Evolutionary conservation across 2,888 invertebrate genomes (phyloP).

Genomic region (Axea sp.): DNA sequence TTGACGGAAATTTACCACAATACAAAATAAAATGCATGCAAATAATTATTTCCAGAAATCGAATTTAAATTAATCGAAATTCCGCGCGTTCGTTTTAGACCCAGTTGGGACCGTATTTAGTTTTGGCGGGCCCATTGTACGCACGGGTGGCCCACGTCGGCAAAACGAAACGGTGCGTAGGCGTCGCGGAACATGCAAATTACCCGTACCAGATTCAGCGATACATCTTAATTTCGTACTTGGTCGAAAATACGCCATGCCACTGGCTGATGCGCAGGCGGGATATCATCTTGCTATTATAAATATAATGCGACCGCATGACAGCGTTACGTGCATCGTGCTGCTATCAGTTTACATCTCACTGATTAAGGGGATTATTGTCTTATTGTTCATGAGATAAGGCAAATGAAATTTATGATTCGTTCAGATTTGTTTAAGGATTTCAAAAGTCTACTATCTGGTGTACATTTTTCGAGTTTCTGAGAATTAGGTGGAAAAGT

Average conservation of each 20-base stretch:
- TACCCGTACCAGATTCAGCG: slow-evolving; percentile 77
- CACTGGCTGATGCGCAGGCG: slow-evolving; percentile 57
- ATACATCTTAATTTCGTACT: slow-evolving; percentile 78
- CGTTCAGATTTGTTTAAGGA: too few relatives aligned
- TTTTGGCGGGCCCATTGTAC: slow-evolving; percentile 64
- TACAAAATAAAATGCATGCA: too few relatives aligned
- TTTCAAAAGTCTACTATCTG: too few relatives aligned
- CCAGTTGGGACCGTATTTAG: too few relatives aligned
- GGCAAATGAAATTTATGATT: slow-evolving; percentile 16
- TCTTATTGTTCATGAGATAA: slow-evolving; percentile 23
- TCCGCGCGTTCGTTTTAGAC: slow-evolving; percentile 31
- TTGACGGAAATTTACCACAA: too few relatives aligned
- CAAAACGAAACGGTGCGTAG: slow-evolving; percentile 73
- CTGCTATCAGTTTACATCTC: slow-evolving; percentile 46
- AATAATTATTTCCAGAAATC: too few relatives aligned
- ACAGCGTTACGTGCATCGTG: slow-evolving; percentile 36
- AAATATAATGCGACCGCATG: slow-evolving; percentile 50
- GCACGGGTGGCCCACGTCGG: slow-evolving; percentile 69
- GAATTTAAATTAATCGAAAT: slow-evolving; percentile 46
- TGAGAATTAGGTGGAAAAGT: too few relatives aligned
- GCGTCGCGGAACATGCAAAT: slow-evolving; percentile 78
- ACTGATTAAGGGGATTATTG: slow-evolving; percentile 32
- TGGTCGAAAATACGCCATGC: slow-evolving; percentile 67
- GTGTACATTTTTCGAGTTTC: too few relatives aligned
- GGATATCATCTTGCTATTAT: slow-evolving; percentile 37